These are phyloP conservation scores for Pristionchus entomophagus DNA, from an alignment of 2,888 invertebrate species.

Conservation along the genomic window DNA sequence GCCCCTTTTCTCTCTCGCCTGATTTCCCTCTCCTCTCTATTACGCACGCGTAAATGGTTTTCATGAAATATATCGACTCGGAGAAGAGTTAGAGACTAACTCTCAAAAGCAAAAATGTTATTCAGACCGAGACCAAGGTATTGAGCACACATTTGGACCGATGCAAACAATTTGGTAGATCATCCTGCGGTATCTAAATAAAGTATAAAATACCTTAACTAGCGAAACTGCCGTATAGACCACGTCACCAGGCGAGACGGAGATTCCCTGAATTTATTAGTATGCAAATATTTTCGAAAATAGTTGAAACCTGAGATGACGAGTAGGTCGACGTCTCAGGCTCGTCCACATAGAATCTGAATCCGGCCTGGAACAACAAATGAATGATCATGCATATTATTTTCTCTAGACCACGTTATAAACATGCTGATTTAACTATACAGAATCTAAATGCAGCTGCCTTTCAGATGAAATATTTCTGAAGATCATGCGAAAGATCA, in stretches of 20 bases:
- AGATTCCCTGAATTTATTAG: conserved; percentile 5
- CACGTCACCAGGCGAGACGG: conserved; percentile 5
- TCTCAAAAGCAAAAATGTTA: no score
- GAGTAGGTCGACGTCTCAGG: conserved; percentile 51
- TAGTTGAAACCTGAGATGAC: not conserved
- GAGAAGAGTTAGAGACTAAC: no score
- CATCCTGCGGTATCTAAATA: not conserved
- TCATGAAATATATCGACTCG: no score
- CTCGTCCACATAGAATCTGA: conserved; percentile 70
- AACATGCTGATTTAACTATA: no score
- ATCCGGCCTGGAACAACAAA: conserved; percentile 63
- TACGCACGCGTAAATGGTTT: no score
- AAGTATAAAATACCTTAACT: conserved; percentile 42
- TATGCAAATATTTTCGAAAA: not conserved
- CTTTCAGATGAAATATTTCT: not conserved
- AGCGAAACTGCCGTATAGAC: conserved; percentile 52
- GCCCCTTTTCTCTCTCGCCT: no score
- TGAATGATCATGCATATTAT: conserved; percentile 50
- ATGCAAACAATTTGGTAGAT: no score
- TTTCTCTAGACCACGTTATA: no score
- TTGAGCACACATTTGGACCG: no score
- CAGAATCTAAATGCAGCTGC: no score
- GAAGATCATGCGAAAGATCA: not conserved
- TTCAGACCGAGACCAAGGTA: no score
- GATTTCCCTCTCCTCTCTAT: no score